phyloP scores from a whole-genome alignment of 2,797 vertebrate genomes.

The Semotilus atromaculatus region DNA sequence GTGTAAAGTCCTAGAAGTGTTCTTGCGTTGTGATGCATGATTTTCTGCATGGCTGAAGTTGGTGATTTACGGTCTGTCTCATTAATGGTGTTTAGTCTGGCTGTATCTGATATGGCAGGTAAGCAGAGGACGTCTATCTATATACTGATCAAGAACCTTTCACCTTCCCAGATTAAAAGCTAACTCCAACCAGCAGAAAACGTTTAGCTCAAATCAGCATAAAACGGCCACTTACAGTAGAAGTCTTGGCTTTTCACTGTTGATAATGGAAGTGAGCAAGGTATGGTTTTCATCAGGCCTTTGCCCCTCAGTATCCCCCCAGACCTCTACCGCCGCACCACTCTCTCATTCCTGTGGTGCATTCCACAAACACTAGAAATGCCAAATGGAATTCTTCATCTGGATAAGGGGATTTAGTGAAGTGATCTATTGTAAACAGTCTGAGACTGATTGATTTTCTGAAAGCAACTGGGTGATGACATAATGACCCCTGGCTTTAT shows the following conservation, averaged over 20 bases:
- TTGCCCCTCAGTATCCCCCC: conserved; percentile 5
- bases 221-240: conserved; percentile 3
- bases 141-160: conserved; percentile 22
- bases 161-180: conserved; percentile 5
- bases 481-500: conserved; percentile 49
- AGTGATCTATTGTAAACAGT: conserved; percentile 52
- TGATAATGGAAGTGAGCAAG: not conserved
- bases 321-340: conserved; percentile 23
- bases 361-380: conserved; percentile 50
- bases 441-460: conserved; percentile 51
- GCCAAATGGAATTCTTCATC: conserved; percentile 49
- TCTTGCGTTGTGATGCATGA: not conserved
- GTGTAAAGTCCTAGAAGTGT: not conserved
- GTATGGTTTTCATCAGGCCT: conserved; percentile 27
- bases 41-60: conserved; percentile 47
- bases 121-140: conserved; percentile 15
- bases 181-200: not conserved
- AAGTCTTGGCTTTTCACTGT: not conserved
- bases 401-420: conserved; percentile 40
- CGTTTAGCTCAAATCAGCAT: conserved; percentile 2
- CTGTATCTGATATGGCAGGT: conserved; percentile 44
- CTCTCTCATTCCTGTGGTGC: conserved; percentile 37
- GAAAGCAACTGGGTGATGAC: conserved; percentile 37
- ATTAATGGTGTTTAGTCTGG: conserved; percentile 50
- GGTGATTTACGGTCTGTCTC: conserved; percentile 53